Evolutionary conservation across 2,797 vertebrate species (phyloP), one percentile per base, ranked within the genome.

Genomic region (Kryptolebias ocellatus): DNA sequence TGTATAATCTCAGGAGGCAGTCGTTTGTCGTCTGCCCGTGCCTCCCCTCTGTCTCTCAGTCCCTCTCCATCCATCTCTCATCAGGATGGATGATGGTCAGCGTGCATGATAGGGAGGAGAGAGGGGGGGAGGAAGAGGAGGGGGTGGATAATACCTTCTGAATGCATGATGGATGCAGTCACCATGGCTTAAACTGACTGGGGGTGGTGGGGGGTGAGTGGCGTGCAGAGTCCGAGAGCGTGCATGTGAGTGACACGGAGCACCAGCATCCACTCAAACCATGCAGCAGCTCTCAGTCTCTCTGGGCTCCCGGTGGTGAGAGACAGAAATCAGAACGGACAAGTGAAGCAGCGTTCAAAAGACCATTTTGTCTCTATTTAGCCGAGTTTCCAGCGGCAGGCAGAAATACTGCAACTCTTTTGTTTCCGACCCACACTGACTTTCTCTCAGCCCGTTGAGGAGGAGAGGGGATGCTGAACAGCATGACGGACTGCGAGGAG

Each of bases 401-500:
- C 74, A 58, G 27, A 75, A 54, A 61, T 31, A 65, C 52, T 9
- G 66, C 53, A 67, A 70, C 70, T 62, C 56, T 39, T 53, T 54
- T 62, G 65, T 45, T 58, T 60, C 1, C 56, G 67, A 45, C 70
- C 66, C 44, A 70, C 34, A 47, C 49, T 49, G 64, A 60, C 71
- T 67, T 60, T 67, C 53, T 51, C 46, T 44, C 61, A 64, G 67
- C 79, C 81, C 68, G 59, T n/a, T 62, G 85, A 89, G 82, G 80
- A 87, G 83, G 69, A 78, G 72, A 80, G 90, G 93, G 92, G 95
- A 98, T 96, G 96, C 94, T 95, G 44, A 97, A 96, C 95, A 97
- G 95, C 94, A 92, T 97, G 93, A 95, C 93, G 46, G 96, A 97
- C 90, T 90, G 95, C 50, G 96, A 96, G 89, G 96, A 98, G 80